Evolutionary conservation across 2,888 invertebrate species (phyloP).

Genomic region (Euspilapteryx auroguttella): DNA sequence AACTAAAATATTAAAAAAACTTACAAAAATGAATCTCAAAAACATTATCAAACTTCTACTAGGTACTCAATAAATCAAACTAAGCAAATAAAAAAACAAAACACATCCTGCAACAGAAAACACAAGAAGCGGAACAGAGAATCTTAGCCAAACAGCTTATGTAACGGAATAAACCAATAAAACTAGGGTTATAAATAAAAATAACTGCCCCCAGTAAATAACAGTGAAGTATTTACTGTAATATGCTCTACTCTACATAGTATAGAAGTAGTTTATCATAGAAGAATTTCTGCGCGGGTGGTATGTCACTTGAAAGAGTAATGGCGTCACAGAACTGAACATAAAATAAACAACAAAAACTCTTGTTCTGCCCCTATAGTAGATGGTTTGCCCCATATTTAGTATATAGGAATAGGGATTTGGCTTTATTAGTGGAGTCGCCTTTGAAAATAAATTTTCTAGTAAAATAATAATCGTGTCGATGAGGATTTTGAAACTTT

Average conservation of each 20-base stretch:
- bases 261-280: too few species aligned
- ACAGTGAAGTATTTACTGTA: slow-evolving; percentile 20
- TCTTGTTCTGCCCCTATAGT: slow-evolving; percentile 59
- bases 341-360: slow-evolving; percentile 59
- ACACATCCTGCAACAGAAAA: too few species aligned
- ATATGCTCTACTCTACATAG: too few species aligned
- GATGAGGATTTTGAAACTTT: too few species aligned
- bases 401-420: slow-evolving; percentile 57
- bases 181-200: slow-evolving; percentile 47
- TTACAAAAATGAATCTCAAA: too few species aligned
- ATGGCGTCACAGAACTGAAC: slow-evolving; percentile 57
- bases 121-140: slow-evolving; percentile 22
- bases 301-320: slow-evolving; percentile 42
- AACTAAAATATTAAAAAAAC: too few species aligned
- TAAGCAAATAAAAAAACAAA: too few species aligned
- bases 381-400: slow-evolving; percentile 61
- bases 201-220: slow-evolving; percentile 40
- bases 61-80: too few species aligned
- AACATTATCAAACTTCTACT: too few species aligned
- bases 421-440: slow-evolving; percentile 30
- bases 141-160: slow-evolving; percentile 30
- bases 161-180: slow-evolving; percentile 50
- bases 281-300: slow-evolving; percentile 31
- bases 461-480: too few species aligned
- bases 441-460: too few species aligned